Base-by-base conservation (phyloP, 2,113 vertebrate genomes). In the Python bivittatus region DNA sequence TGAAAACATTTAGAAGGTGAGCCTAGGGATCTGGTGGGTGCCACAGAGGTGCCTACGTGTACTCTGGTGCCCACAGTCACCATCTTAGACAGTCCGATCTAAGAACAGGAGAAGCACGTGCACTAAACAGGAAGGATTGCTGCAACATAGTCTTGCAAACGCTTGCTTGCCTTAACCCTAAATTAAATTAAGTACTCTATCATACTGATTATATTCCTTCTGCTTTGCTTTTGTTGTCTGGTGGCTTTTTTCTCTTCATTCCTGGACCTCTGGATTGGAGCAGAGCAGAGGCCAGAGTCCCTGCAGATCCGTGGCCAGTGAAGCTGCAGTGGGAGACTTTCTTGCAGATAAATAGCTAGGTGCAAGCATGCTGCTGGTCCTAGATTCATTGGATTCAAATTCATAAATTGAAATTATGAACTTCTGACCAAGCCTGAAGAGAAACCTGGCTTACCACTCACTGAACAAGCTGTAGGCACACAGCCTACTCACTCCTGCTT, bases 211-310 rank as follows among this genome's bases (percentile, higher is more conserved):
- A 56, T 56, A 56, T 56, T 56, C 54, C 12, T 56, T 56, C 54
- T 15, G 54, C 54, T 23, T 90, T 94, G 85, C 0, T 95, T 94
- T 90, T 64, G 60, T 13, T 88, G 87, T 95, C 96, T 56, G 54
- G 54, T 56, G 54, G 54, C 54, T 15, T 56, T 56, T 56, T 56
- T 15, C 54, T 56, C 54, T 89, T 61, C 90, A 90, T 92, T 95
- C 84, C 86, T 89, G 12, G 44, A 48, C 54, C 60, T 90, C 58
- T 95, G 94, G 88, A 84, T 88, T 68, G 90, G 54, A 94, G 60
- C 53, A 87, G 83, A 91, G 48, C 57, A 54, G 2, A 92, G 86
- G 3, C 83, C 91, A 94, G 92, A 94, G 72, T 79, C 7, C 86
- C 44, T 20, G 1, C 0, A 87, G 88, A 68, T 85, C n/a, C 92